phyloP scores from a whole-genome alignment of 2,888 invertebrate species.

The Limnephilus lunatus region DNA sequence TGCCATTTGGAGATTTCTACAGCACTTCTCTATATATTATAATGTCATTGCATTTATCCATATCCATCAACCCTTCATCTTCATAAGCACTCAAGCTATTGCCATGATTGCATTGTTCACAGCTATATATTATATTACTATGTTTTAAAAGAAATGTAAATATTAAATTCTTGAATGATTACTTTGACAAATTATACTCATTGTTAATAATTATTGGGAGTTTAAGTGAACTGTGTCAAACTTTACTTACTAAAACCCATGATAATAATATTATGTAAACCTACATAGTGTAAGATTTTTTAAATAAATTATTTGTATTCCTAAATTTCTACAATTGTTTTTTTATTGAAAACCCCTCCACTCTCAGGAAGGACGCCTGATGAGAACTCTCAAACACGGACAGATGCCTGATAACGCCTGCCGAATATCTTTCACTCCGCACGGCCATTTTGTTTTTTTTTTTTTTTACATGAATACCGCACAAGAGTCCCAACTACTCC shows the following conservation, averaged over 20 bases:
- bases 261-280: background rate
- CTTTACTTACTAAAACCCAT: background rate
- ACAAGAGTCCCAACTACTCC: too few species aligned
- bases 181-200: background rate
- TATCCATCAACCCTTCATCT: background rate
- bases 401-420: background rate
- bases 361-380: too few species aligned
- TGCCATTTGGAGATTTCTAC: too few species aligned
- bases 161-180: background rate
- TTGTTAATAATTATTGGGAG: background rate
- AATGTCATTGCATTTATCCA: background rate
- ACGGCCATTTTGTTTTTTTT: background rate
- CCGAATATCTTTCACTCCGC: background rate
- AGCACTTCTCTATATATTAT: too few species aligned
- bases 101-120: background rate
- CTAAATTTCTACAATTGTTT: background rate
- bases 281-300: background rate
- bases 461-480: too few species aligned
- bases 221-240: background rate
- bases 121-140: background rate
- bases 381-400: background rate
- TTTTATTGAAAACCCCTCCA: background rate
- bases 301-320: conserved; percentile 35
- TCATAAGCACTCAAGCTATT: background rate
- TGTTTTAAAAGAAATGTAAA: background rate